A percentile compares a stretch with the other conserved stretches of the same genome.
Evolutionary conservation across 2,113 vertebrate species (phyloP).

Genomic region (Etheostoma cragini): DNA sequence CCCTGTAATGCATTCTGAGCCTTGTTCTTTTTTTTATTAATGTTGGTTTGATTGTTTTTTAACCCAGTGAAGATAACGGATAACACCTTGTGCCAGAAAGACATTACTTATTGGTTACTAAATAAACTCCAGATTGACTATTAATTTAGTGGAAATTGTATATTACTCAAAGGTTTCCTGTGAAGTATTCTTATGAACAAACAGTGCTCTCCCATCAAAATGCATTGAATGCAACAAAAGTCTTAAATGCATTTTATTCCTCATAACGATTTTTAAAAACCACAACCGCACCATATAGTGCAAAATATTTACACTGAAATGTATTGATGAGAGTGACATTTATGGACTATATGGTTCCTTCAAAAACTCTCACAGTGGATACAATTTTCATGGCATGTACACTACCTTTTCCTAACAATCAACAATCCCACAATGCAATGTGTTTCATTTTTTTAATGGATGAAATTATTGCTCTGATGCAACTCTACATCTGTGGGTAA

Average conservation of each 20-base stretch:
- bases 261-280: neutral
- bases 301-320: neutral
- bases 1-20: neutral
- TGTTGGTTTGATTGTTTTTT: neutral
- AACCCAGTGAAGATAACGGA: neutral
- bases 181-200: neutral
- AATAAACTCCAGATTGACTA: neutral
- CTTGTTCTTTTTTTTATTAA: neutral
- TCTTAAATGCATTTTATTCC: neutral
- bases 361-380: neutral
- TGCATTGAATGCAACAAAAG: neutral
- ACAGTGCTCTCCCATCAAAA: neutral
- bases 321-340: too few species aligned
- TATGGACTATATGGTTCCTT: neutral
- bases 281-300: too few species aligned
- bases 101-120: neutral
- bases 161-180: neutral
- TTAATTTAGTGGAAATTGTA: neutral
- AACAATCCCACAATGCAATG: neutral
- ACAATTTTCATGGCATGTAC: neutral
- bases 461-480: neutral
- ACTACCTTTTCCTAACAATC: neutral
- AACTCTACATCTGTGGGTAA: neutral
- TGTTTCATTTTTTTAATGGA: neutral
- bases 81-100: slow-evolving; percentile 7